Percentiles rank a stretch among this genome's conserved stretches.
phyloP scores from a whole-genome alignment of 1,140 invertebrate species.

The Heliconius himera region DNA sequence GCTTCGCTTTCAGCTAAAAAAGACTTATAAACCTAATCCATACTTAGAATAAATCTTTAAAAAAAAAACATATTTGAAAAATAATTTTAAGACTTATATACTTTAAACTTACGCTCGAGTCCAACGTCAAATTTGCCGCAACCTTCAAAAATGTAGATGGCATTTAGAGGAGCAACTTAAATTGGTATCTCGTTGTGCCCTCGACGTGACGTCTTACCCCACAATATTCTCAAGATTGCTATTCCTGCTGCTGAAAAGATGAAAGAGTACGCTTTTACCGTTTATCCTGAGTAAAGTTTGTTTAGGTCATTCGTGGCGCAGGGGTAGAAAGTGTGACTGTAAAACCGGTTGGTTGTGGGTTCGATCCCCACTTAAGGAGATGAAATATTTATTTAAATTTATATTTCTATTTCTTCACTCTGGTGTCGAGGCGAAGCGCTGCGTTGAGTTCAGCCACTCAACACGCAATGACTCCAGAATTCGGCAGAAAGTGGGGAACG shows the following conservation, averaged over 20 bases:
- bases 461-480: too few species aligned
- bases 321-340: too few species aligned
- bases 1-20: not conserved
- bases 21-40: too few species aligned
- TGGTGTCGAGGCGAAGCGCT: too few species aligned
- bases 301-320: too few species aligned
- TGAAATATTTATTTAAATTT: too few species aligned
- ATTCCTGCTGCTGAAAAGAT: not conserved
- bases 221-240: not conserved
- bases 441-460: too few species aligned
- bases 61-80: not conserved
- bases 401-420: too few species aligned
- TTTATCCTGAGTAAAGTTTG: not conserved
- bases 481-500: too few species aligned
- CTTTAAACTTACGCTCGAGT: not conserved
- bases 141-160: slow-evolving; percentile 26
- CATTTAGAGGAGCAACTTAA: slow-evolving; percentile 22
- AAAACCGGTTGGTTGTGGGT: too few species aligned
- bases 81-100: not conserved
- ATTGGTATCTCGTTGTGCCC: slow-evolving; percentile 21
- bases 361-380: too few species aligned
- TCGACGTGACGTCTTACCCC: slow-evolving; percentile 10
- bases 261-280: not conserved
- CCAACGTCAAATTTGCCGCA: not conserved
- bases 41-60: not conserved